A percentile compares a stretch with the other conserved stretches of the same genome.
These are phyloP conservation scores for Heliothis peltigera DNA, from an alignment of 2,888 invertebrate genomes.

Conservation along the genomic window DNA sequence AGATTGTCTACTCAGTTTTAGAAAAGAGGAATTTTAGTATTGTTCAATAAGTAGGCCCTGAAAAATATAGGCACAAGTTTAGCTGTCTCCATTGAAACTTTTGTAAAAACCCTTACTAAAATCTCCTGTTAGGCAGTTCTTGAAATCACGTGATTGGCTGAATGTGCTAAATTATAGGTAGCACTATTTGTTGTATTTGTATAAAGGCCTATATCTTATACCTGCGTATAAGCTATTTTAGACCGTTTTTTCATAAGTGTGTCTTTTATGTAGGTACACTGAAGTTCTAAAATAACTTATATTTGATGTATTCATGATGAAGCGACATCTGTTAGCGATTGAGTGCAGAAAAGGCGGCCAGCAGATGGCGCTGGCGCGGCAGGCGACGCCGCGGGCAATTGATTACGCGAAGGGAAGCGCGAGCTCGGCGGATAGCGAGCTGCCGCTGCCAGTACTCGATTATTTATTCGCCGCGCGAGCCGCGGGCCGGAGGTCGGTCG, in stretches of 20 bases:
- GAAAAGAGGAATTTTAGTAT: no score
- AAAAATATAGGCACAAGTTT: not conserved
- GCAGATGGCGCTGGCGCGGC: constrained; percentile 48
- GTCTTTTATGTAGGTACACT: no score
- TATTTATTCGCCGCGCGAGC: constrained; percentile 88
- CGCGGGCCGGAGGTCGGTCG: constrained; percentile 89
- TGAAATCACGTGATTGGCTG: no score
- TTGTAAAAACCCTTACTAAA: no score
- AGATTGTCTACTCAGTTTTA: not conserved
- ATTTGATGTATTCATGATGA: not conserved
- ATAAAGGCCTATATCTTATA: no score
- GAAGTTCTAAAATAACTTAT: not conserved
- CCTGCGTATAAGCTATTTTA: no score
- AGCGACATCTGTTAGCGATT: constrained; percentile 49
- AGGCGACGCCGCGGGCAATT: constrained; percentile 61
- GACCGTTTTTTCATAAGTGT: no score
- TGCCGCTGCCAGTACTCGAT: constrained; percentile 67
- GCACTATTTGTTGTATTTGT: no score
- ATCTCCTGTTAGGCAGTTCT: constrained; percentile 11
- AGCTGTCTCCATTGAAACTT: not conserved
- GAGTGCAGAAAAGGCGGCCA: constrained; percentile 10
- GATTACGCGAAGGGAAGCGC: constrained; percentile 63
- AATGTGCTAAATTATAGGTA: no score
- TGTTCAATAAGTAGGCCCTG: not conserved
- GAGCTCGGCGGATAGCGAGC: constrained; percentile 56